Conservation (phyloP, 2,797 vertebrate genomes). For the Anguilla marmorata region DNA sequence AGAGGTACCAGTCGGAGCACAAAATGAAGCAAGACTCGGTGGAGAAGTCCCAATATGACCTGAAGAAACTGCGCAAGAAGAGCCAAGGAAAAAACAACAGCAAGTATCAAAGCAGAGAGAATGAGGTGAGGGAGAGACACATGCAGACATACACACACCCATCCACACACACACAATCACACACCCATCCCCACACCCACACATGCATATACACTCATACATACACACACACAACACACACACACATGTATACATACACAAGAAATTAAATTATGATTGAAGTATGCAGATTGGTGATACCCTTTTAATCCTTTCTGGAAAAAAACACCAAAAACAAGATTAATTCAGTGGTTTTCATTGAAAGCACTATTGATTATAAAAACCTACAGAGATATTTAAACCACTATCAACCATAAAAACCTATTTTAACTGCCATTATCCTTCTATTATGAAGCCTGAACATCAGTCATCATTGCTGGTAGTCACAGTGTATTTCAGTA, state of each 20-base stretch:
- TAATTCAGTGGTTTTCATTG: no score
- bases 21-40: conserved; percentile 86
- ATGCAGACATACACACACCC: not conserved
- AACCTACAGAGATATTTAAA: no score
- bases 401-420: no score
- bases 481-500: no score
- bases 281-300: not conserved
- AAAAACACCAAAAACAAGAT: not conserved
- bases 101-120: conserved; percentile 89
- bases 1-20: conserved; percentile 93
- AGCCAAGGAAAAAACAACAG: conserved; percentile 86
- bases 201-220: not conserved
- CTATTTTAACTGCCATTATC: no score
- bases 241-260: not conserved
- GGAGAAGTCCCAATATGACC: conserved; percentile 89
- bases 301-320: not conserved
- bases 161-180: not conserved
- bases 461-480: no score
- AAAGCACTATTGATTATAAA: no score
- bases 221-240: not conserved
- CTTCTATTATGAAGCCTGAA: no score
- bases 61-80: conserved; percentile 94
- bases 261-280: not conserved
- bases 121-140: conserved; percentile 77
- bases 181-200: not conserved